Evolutionary conservation across 2,113 vertebrate species (phyloP).

Genomic region (Riparia riparia): DNA sequence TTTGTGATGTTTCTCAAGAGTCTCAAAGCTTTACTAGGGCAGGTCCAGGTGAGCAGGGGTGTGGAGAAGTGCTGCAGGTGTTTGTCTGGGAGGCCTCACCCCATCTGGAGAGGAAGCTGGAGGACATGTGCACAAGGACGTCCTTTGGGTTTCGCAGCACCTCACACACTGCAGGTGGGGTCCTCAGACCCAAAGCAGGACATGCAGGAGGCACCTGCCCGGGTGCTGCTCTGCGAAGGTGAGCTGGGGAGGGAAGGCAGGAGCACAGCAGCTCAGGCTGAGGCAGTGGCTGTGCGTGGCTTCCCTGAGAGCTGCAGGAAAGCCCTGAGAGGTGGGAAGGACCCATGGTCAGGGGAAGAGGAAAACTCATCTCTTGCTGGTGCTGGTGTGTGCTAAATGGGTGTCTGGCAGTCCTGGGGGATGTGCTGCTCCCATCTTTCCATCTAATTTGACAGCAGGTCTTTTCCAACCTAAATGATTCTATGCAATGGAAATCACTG

Average conservation of each 20-base stretch:
- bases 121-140: background rate
- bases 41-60: background rate
- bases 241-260: background rate
- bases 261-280: background rate
- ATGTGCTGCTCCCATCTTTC: background rate
- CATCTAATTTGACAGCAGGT: background rate
- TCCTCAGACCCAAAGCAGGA: fast-evolving
- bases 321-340: background rate
- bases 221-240: background rate
- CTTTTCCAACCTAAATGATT: background rate
- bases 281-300: background rate
- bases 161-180: background rate
- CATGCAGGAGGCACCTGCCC: fast-evolving
- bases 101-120: background rate
- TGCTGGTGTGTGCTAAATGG: fast-evolving
- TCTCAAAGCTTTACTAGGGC: background rate
- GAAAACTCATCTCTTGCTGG: fast-evolving
- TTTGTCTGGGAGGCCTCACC: background rate
- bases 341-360: background rate
- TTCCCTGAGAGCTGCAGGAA: background rate
- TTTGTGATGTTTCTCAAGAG: background rate
- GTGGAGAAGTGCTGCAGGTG: background rate
- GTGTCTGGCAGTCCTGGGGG: background rate
- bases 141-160: background rate
- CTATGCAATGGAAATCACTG: background rate